Base-by-base conservation (phyloP, 2,888 invertebrate species). In the Polymixis lichenea region DNA sequence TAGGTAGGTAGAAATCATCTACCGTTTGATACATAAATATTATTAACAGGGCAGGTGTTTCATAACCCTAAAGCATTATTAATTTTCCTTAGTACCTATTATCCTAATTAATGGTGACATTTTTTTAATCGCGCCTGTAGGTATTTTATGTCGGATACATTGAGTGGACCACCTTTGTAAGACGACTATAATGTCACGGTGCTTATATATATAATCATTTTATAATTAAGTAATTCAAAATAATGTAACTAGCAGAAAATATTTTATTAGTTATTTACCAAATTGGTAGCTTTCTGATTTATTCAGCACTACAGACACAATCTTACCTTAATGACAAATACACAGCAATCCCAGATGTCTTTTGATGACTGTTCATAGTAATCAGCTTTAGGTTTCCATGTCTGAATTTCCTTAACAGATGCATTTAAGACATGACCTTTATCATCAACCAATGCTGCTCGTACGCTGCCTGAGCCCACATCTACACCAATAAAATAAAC, bases 281-380 rank as follows among this genome's bases (percentile, higher is more conserved):
- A 28, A 72, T 46, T 46, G 2, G 5, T 15, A 38, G 56, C 25
- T 51, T 58, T 49, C 13, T 0, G 2, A 76, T 0, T 32, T 46
- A 43, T 43, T 65, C 3, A 19, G 4, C 1, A 32, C 25, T 22
- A 64, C 19, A 46, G 11, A 51, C 17, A 58, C 2, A 67, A 67
- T 32, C 43, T 92, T 95, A 99, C 99, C 97, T 98, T 98, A 17
- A 99, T 98, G 87, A 98, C 98, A 89, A 93, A 90, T 85, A 97
- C 96, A 82, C 98, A 98, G 72, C 98, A 97, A 67, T 95, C 92
- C 99, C 99, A 99, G 90, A 99, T 98, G 92, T 99, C 97, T 77
- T 98, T 97, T 0, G 99, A 98, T 8, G 99, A 99, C 94, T 99
- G 99, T 93, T 99, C 99, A 93, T 98, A 99, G 93, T 97, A 98